Percentiles rank a stretch among this genome's conserved stretches.
Conservation (phyloP, 2,888 invertebrate genomes). For the Chromoteleia sp. region DNA sequence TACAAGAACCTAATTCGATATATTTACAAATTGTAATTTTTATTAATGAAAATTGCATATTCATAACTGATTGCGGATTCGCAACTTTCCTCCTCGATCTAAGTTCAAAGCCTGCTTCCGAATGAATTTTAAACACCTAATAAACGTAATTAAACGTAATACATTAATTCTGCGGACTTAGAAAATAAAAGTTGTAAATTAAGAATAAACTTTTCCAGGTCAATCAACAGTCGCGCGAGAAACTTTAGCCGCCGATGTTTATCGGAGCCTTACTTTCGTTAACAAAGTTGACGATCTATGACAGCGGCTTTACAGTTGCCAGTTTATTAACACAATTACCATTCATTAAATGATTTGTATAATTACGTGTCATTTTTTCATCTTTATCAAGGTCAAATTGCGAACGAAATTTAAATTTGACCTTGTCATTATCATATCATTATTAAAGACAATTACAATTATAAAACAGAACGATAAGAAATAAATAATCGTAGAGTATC, state of each 20-base stretch:
- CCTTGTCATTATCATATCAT: too few relatives aligned
- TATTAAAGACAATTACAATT: too few relatives aligned
- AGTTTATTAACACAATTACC: constrained; percentile 40
- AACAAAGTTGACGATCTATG: constrained; percentile 55
- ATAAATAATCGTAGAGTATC: too few relatives aligned
- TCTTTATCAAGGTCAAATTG: constrained; percentile 20
- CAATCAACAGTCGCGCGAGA: constrained; percentile 44
- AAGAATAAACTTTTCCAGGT: constrained; percentile 60
- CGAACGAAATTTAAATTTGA: too few relatives aligned
- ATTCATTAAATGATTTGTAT: constrained; percentile 23
- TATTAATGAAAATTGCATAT: constrained; percentile 1
- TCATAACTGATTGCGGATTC: constrained; percentile 21
- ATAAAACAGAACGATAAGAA: too few relatives aligned
- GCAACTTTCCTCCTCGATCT: not conserved
- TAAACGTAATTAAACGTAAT: constrained; percentile 40
- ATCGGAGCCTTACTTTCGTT: constrained; percentile 48
- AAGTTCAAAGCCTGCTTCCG: not conserved
- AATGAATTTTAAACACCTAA: constrained; percentile 40
- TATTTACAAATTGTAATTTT: too few relatives aligned
- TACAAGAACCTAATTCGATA: too few relatives aligned
- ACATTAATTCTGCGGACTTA: constrained; percentile 27
- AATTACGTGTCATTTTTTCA: constrained; percentile 16
- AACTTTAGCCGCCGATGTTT: constrained; percentile 49
- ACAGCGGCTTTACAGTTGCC: constrained; percentile 38
- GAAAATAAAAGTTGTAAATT: constrained; percentile 50